phyloP scores from a whole-genome alignment of 2,888 invertebrate genomes.

The Pachymerium ferrugineum region DNA sequence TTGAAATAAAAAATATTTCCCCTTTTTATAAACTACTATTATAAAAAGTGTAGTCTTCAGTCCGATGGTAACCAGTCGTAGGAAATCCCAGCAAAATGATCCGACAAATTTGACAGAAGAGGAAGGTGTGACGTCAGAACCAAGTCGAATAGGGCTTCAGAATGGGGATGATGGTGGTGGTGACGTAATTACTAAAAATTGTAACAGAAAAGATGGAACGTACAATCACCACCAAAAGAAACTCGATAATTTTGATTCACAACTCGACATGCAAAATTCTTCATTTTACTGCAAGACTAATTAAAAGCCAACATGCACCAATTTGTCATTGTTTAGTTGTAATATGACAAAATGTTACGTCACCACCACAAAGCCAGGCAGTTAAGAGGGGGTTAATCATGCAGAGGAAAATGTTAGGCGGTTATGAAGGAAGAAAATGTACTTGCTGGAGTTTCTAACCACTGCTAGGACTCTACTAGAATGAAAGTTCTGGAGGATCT shows the following conservation, averaged over 20 bases:
- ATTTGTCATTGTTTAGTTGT: too few relatives aligned
- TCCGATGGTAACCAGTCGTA: neutral
- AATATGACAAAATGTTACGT: neutral
- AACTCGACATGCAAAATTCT: neutral
- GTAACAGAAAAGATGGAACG: neutral
- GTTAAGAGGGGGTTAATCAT: constrained; percentile 4
- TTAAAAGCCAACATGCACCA: neutral
- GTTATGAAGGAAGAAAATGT: too few relatives aligned
- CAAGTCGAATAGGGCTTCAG: constrained; percentile 16
- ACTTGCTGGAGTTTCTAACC: too few relatives aligned
- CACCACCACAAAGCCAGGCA: constrained; percentile 27
- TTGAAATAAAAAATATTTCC: neutral
- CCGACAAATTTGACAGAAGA: constrained; percentile 1
- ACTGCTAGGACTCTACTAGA: too few relatives aligned
- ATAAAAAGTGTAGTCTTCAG: constrained; percentile 13
- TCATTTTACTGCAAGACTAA: too few relatives aligned
- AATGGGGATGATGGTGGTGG: constrained; percentile 27
- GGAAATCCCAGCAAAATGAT: constrained; percentile 2
- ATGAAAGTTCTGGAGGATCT: too few relatives aligned
- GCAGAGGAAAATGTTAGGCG: too few relatives aligned
- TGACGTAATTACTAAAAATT: constrained; percentile 22
- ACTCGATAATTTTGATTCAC: neutral
- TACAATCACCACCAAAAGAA: constrained; percentile 1
- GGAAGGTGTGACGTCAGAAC: constrained; percentile 14
- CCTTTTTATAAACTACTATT: too few relatives aligned